Conservation (phyloP, 2,113 vertebrate genomes). For the Athene cunicularia region DNA sequence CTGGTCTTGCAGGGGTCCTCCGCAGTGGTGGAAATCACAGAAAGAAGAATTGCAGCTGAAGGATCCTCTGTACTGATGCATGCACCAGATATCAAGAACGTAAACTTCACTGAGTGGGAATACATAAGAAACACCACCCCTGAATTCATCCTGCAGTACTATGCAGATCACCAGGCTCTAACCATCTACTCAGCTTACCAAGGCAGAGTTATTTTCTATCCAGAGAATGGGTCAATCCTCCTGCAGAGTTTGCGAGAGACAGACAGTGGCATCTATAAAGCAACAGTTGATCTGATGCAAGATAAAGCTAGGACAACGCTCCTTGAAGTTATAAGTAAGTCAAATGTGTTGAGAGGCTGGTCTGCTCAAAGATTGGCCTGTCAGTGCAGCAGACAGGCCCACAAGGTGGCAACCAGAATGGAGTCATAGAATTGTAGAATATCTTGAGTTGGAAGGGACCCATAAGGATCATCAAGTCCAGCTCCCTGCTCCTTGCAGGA, state of each 20-base stretch:
- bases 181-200: neutral
- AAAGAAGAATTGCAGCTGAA: neutral
- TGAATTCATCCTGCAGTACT: neutral
- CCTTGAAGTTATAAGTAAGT: neutral
- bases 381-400: too few relatives aligned
- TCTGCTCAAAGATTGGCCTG: neutral
- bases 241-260: neutral
- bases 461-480: neutral
- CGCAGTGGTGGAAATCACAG: fast-evolving
- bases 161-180: fast-evolving
- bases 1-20: neutral
- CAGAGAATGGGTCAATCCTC: neutral
- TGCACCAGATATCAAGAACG: fast-evolving
- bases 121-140: fast-evolving
- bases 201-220: neutral
- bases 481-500: neutral
- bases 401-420: neutral
- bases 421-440: neutral
- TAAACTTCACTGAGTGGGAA: neutral
- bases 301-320: neutral
- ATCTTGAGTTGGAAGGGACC: neutral
- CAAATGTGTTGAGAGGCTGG: too few relatives aligned
- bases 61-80: neutral
- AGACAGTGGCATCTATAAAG: neutral
- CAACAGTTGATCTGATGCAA: neutral